These are phyloP conservation scores for Tetragnatha versicolor DNA, from an alignment of 1,140 invertebrate genomes.

Conservation along the genomic window DNA sequence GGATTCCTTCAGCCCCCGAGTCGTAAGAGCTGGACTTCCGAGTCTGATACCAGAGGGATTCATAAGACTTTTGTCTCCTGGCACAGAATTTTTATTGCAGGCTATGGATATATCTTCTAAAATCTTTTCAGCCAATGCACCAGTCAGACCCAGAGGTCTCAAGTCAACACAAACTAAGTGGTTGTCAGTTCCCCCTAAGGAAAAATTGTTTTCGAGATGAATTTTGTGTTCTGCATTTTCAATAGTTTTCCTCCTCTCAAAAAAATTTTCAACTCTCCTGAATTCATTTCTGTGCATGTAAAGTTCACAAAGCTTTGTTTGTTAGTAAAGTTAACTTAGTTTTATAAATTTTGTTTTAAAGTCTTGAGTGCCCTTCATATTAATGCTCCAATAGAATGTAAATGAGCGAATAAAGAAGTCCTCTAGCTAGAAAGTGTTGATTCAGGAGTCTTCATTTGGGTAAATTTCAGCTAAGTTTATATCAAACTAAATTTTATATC, in stretches of 20 bases:
- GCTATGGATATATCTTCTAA: constrained; percentile 91
- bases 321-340: too few relatives aligned
- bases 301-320: constrained; percentile 9
- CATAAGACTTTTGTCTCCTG: constrained; percentile 93
- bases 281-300: neutral
- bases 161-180: constrained; percentile 79
- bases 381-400: too few relatives aligned
- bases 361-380: too few relatives aligned
- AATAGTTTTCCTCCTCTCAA: neutral
- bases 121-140: constrained; percentile 84
- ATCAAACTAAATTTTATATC: too few relatives aligned
- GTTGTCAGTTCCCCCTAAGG: constrained; percentile 70
- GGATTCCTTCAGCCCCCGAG: constrained; percentile 83
- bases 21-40: constrained; percentile 95
- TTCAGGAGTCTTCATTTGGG: too few relatives aligned
- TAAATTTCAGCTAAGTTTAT: too few relatives aligned
- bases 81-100: constrained; percentile 98
- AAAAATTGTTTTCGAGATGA: neutral
- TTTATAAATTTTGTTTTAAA: too few relatives aligned
- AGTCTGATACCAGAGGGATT: constrained; percentile 92
- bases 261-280: neutral
- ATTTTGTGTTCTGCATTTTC: neutral
- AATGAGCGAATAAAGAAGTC: too few relatives aligned
- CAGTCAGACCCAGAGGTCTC: constrained; percentile 76
- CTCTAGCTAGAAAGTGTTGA: too few relatives aligned